Evolutionary conservation across 1,140 invertebrate species (phyloP).

Genomic region (Zophobas atratus): DNA sequence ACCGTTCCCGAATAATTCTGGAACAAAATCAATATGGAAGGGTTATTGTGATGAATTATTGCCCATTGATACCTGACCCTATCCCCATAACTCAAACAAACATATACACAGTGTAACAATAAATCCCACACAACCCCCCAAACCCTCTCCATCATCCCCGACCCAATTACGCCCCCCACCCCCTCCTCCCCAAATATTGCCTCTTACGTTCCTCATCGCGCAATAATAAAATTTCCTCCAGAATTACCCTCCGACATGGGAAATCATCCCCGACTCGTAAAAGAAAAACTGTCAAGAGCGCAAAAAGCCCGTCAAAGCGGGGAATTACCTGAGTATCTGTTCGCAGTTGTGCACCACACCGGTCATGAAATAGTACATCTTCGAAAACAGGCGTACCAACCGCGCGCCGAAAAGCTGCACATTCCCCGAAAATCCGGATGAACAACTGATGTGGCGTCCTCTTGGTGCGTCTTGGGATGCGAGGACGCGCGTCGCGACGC

Average conservation of each 20-base stretch:
- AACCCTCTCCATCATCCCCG: too few species aligned
- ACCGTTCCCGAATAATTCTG: neutral
- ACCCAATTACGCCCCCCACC: too few species aligned
- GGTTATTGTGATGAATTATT: constrained; percentile 27
- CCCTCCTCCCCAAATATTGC: too few species aligned
- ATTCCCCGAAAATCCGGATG: constrained; percentile 53
- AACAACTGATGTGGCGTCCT: constrained; percentile 49
- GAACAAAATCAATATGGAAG: constrained; percentile 16
- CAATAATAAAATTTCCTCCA: too few species aligned
- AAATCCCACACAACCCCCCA: constrained; percentile 8
- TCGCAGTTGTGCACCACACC: constrained; percentile 65
- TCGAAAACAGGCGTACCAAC: constrained; percentile 44
- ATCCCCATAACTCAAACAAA: neutral
- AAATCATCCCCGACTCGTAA: neutral
- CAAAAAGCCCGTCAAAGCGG: constrained; percentile 41
- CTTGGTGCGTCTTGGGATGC: neutral
- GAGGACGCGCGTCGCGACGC: neutral
- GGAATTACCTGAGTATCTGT: constrained; percentile 63
- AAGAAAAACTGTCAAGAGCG: constrained; percentile 28
- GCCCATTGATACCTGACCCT: constrained; percentile 21
- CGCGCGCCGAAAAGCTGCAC: constrained; percentile 42
- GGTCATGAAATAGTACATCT: constrained; percentile 66
- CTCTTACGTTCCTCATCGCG: too few species aligned
- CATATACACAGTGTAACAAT: constrained; percentile 44
- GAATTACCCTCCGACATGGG: neutral